phyloP scores from a whole-genome alignment of 2,888 invertebrate genomes.

The Halictus quadricinctus region DNA sequence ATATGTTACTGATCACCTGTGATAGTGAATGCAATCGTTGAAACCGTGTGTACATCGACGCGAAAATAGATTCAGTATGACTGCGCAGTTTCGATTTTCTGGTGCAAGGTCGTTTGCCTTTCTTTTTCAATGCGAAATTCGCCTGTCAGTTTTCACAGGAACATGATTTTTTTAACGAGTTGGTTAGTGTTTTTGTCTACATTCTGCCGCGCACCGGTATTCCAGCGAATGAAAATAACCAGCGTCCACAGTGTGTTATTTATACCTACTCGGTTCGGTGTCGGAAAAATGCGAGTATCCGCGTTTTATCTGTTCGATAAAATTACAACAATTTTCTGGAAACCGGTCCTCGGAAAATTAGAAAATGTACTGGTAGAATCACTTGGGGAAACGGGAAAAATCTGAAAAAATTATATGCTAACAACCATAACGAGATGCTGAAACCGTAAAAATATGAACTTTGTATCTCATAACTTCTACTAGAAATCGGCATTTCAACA shows the following conservation, averaged over 20 bases:
- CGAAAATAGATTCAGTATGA: conserved; percentile 2
- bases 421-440: too few species aligned
- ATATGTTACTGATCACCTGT: not conserved
- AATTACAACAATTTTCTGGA: not conserved
- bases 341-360: not conserved
- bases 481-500: too few species aligned
- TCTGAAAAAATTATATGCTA: too few species aligned
- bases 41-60: not conserved
- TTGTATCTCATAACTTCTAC: too few species aligned
- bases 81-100: not conserved
- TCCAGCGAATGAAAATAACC: conserved; percentile 9
- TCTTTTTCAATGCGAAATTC: not conserved
- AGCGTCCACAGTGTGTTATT: not conserved
- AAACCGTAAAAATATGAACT: too few species aligned
- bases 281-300: conserved; percentile 13
- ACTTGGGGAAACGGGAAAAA: not conserved
- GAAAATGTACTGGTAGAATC: not conserved
- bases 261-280: not conserved
- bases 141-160: too few species aligned
- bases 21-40: not conserved
- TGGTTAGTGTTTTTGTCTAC: not conserved
- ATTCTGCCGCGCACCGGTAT: not conserved
- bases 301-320: not conserved
- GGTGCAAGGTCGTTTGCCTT: not conserved
- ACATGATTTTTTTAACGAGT: not conserved